A percentile compares a stretch with the other conserved stretches of the same genome.
phyloP scores from a whole-genome alignment of 2,113 vertebrate species.

The Tychaedon coryphoeus region DNA sequence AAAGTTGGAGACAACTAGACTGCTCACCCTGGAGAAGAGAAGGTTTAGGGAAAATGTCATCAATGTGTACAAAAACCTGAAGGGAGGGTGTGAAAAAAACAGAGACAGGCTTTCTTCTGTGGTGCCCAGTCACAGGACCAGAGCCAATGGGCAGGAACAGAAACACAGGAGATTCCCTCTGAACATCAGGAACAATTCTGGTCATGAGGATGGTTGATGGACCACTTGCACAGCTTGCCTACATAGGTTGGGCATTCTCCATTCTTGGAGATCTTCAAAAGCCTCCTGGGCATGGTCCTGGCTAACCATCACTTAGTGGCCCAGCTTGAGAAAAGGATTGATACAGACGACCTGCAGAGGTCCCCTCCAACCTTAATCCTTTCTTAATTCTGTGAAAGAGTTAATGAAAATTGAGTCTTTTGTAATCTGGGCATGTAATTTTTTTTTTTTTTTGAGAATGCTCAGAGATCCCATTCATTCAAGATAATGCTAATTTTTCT shows the following conservation, averaged over 20 bases:
- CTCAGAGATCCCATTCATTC: background rate
- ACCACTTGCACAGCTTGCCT: background rate
- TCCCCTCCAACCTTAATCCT: background rate
- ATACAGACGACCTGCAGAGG: background rate
- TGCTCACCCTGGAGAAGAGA: background rate
- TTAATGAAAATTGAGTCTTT: background rate
- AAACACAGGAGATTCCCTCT: background rate
- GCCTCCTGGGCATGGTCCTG: background rate
- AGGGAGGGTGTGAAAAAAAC: background rate
- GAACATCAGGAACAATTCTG: background rate
- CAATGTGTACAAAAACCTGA: background rate
- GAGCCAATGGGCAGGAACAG: background rate
- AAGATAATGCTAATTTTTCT: background rate
- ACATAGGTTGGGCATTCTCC: background rate
- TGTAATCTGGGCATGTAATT: background rate
- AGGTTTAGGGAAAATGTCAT: background rate
- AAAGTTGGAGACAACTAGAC: background rate
- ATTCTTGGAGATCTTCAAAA: background rate
- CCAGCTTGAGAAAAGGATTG: background rate
- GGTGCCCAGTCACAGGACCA: background rate
- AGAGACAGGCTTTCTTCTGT: background rate
- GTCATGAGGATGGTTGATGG: accelerated
- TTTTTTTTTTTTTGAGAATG: background rate
- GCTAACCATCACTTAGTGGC: background rate
- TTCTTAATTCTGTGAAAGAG: background rate